Base-by-base conservation (phyloP, 2,888 invertebrate genomes). In the Melanchra persicariae region DNA sequence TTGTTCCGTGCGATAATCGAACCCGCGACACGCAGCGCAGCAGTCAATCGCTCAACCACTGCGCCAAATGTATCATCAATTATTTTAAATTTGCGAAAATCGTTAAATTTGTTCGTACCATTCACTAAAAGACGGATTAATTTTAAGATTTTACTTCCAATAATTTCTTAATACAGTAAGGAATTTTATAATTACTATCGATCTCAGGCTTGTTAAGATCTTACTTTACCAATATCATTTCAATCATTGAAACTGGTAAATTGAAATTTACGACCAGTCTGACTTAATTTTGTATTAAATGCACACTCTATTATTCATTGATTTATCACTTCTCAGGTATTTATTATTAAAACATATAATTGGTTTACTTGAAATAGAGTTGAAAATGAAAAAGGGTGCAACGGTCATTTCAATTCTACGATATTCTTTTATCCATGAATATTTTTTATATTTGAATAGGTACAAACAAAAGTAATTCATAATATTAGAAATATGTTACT, bases 181-280 rank as follows among this genome's bases (percentile, higher is more conserved):
- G 83, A 83, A 83, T 83, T 79, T 83, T 81, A 79, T 83, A 83
- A 83, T 83, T 79, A 79, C 76, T 15, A 49, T 9, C 64, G 68
- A 79, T 81, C 81, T 70, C 76, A 64, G 55, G 64, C 83, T 83
- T 74, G 81, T 83, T 83, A 83, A 83, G 67, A 71, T 75, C 71
- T 78, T 69, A 74, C 72, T 78, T 72, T 62, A 81, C 66, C 72
- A 76, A 79, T 83, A 83, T 81, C 63, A 72, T 74, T 81, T 81
- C 74, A 83, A 81, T 83, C 59, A 73, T 62, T 60, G 43, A 72
- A 76, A 79, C 81, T 69, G 70, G 81, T 83, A 81, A 76, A 83
- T 83, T 81, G 70, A 77, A 60, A 83, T 81, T 83, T 83, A 83
- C 55, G 74, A 70, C 60, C 73, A 49, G 64, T 57, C 61, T 37